Evolutionary conservation across 2,113 vertebrate genomes (phyloP).

Genomic region (Actenoides hombroni): DNA sequence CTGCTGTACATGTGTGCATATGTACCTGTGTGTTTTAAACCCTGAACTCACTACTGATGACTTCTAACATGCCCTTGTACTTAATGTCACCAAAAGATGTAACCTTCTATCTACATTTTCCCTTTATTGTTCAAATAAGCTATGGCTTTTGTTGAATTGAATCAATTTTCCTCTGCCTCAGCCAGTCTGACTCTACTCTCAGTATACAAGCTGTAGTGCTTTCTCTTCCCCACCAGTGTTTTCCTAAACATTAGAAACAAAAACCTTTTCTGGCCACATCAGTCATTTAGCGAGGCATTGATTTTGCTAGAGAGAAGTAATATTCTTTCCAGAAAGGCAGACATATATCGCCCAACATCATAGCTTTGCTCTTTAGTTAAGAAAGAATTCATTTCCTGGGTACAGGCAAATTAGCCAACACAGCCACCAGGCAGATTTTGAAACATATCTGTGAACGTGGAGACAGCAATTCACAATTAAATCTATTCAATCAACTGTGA

Average conservation of each 20-base stretch:
- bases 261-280: neutral
- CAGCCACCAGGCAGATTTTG: conserved; percentile 4
- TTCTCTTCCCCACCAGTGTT: neutral
- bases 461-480: conserved; percentile 35
- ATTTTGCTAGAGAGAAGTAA: neutral
- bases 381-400: conserved; percentile 32
- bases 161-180: neutral
- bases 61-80: neutral
- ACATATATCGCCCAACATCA: neutral
- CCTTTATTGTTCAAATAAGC: neutral
- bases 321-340: conserved; percentile 3
- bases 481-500: conserved; percentile 26
- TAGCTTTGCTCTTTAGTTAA: conserved; percentile 22
- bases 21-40: neutral
- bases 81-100: neutral
- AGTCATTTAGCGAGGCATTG: neutral
- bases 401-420: conserved; percentile 7
- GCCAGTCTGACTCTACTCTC: neutral
- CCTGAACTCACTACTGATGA: neutral
- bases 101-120: neutral
- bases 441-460: neutral
- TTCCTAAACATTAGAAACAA: neutral
- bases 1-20: neutral
- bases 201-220: neutral
- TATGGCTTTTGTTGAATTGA: neutral